Base-by-base conservation (phyloP, 1,140 invertebrate species). In the Hycleus cichorii region DNA sequence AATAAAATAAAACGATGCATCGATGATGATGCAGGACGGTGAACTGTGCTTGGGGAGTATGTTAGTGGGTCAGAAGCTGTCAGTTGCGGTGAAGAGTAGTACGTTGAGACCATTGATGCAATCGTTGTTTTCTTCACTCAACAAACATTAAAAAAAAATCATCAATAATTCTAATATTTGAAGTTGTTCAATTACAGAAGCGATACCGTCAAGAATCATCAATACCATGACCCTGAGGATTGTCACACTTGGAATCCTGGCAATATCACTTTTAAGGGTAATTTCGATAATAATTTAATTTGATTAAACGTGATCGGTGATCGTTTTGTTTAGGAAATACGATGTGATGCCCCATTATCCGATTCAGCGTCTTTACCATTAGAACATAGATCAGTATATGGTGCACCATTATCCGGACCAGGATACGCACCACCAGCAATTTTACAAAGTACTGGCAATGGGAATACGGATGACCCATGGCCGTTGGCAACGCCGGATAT, bases 401-500 rank as follows among this genome's bases (percentile, higher is more conserved):
- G 87, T 3, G 82, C 86, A 12, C 86, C 86, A 9, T 78, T 85
- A 50, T 73, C 84, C 57, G 71, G 75, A n/a, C 76, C 77, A 32
- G 83, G 81, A 1, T 70, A 72, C 27, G 64, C 67, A 26, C 73
- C 80, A n/a, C 80, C 81, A 4, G 71, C 74, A 27, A 69, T 74
- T 1, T 68, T 77, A 0, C 72, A 77, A 18, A 63, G 67, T 5
- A 62, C 68, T 44, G 74, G 70, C 44, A 72, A 65, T 25, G 73
- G 74, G 2, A 59, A 62, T 9, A 65, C 68, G 7, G 87, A 89
- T 60, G 89, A 93, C 65, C 84, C 87, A 38, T 93, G 91, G 91
- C 90, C 90, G 0, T 71, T 91, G 48, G 83, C 87, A 9, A 84
- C 86, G 18, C 86, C 87, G 1, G 91, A 94, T 68, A 91, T 91